Percentiles rank a stretch among this genome's conserved stretches.
phyloP scores from a whole-genome alignment of 2,888 invertebrate genomes.

The Nymphalis polychloros region DNA sequence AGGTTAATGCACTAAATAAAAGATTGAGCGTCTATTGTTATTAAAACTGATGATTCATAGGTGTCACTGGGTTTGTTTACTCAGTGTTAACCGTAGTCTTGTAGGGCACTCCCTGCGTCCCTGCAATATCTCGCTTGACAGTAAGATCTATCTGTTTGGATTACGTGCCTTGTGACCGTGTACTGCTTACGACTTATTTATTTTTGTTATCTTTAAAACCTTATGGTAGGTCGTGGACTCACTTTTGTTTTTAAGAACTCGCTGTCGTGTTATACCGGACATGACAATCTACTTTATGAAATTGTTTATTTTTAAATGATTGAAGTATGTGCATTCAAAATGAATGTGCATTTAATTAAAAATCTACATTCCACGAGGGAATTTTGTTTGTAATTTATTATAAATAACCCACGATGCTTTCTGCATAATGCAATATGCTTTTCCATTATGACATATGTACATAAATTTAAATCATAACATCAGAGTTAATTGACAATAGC shows the following conservation, averaged over 20 bases:
- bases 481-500: no score
- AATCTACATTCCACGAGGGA: constrained; percentile 11
- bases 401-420: constrained; percentile 1
- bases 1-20: constrained; percentile 35
- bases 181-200: constrained; percentile 49
- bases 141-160: constrained; percentile 68
- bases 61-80: constrained; percentile 44
- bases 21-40: constrained; percentile 38
- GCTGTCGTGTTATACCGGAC: constrained; percentile 33
- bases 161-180: constrained; percentile 63
- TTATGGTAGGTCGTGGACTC: constrained; percentile 48
- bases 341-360: constrained; percentile 14
- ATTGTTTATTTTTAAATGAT: constrained; percentile 28
- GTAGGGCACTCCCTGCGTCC: constrained; percentile 42
- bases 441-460: background rate
- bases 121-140: constrained; percentile 53
- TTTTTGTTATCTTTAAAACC: constrained; percentile 56
- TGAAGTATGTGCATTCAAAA: constrained; percentile 11
- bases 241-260: constrained; percentile 44
- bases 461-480: background rate
- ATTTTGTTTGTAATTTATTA: background rate
- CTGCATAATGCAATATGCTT: background rate
- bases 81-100: constrained; percentile 26
- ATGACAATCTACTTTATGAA: constrained; percentile 39
- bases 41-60: constrained; percentile 47